phyloP scores from a whole-genome alignment of 1,140 invertebrate species.

The Holotrichia oblita region DNA sequence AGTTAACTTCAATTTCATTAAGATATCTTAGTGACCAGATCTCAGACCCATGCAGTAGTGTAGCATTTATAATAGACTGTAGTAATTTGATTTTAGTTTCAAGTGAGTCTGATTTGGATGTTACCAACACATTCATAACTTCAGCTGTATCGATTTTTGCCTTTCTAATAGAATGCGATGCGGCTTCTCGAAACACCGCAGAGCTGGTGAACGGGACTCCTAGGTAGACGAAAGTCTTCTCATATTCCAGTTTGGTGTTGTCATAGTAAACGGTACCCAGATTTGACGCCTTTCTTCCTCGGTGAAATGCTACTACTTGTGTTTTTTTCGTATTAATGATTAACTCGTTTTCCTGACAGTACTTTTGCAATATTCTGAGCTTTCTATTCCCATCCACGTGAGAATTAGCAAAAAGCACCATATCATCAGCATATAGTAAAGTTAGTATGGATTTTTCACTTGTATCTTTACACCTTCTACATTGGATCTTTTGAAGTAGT shows the following conservation, averaged over 20 bases:
- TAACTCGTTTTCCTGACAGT: background rate
- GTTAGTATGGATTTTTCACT: background rate
- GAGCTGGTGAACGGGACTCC: background rate
- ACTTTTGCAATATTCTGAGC: background rate
- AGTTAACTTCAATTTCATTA: background rate
- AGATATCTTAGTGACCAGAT: background rate
- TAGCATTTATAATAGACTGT: no score
- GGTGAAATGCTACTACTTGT: no score
- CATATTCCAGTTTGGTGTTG: background rate
- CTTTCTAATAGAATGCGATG: background rate
- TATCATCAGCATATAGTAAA: conserved; percentile 2
- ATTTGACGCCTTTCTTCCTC: background rate
- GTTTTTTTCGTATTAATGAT: no score
- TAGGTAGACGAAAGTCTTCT: background rate
- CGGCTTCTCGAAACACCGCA: background rate
- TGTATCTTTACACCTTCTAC: background rate
- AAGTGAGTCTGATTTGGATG: no score
- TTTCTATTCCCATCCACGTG: background rate
- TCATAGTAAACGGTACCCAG: background rate
- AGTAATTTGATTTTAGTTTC: no score
- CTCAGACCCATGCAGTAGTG: no score
- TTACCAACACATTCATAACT: no score
- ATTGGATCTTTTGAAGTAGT: background rate
- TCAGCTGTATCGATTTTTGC: no score
- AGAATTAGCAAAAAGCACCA: conserved; percentile 2